Evolutionary conservation across 1,140 invertebrate genomes (phyloP).

Genomic region (Bombus superbus): DNA sequence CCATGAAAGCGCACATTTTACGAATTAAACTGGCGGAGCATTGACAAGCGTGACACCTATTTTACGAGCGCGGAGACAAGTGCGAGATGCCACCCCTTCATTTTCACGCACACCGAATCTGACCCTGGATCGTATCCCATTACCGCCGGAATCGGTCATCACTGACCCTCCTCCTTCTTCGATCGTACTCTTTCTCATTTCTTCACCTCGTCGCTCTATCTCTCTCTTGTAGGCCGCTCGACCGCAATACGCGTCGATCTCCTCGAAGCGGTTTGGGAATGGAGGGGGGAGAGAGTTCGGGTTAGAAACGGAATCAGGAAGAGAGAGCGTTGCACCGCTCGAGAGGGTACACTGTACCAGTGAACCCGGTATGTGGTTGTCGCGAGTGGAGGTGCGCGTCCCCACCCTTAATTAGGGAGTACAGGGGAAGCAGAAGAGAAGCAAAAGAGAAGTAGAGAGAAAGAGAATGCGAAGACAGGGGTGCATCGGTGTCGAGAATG

Average conservation of each 20-base stretch:
- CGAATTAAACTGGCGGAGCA: background rate
- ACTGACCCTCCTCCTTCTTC: constrained; percentile 64
- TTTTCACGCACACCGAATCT: constrained; percentile 57
- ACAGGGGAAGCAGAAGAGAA: background rate
- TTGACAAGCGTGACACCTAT: constrained; percentile 34
- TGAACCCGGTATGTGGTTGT: constrained; percentile 75
- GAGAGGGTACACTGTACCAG: constrained; percentile 82
- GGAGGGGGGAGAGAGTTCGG: constrained; percentile 9
- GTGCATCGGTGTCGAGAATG: constrained; percentile 12
- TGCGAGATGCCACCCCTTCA: constrained; percentile 35
- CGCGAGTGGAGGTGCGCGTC: constrained; percentile 59
- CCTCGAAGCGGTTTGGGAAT: background rate
- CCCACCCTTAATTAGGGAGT: constrained; percentile 47
- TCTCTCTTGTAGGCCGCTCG: background rate
- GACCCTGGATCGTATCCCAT: constrained; percentile 69
- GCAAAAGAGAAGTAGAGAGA: constrained; percentile 15
- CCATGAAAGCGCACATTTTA: background rate
- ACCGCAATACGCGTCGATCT: constrained; percentile 45
- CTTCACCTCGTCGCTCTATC: background rate
- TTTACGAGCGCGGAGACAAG: constrained; percentile 26
- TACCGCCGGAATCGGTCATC: constrained; percentile 71
- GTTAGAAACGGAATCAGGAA: constrained; percentile 78
- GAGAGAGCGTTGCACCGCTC: constrained; percentile 79
- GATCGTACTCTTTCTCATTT: constrained; percentile 5
- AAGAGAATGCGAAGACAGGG: background rate